Percentiles rank a stretch among this genome's conserved stretches.
These are phyloP conservation scores for Heliconius melpomene DNA, from an alignment of 1,140 invertebrate genomes.

Conservation along the genomic window DNA sequence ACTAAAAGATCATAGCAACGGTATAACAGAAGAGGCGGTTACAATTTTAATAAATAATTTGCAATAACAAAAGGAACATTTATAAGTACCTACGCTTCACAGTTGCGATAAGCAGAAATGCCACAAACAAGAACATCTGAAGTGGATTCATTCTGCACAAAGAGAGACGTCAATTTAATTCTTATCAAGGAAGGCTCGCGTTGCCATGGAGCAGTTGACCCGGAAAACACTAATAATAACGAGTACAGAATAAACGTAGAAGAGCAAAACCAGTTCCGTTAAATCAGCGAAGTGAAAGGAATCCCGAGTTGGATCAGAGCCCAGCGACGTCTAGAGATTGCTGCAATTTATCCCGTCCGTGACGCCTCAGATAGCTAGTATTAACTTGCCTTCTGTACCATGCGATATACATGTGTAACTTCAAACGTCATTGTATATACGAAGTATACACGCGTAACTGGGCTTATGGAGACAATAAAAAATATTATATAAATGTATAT, in stretches of 20 bases:
- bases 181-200: conserved; percentile 44
- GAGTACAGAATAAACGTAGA: conserved; percentile 47
- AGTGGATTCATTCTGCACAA: conserved; percentile 37
- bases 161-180: conserved; percentile 44
- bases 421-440: conserved; percentile 3
- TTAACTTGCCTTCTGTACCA: conserved; percentile 36
- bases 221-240: conserved; percentile 58
- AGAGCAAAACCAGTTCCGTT: conserved; percentile 58
- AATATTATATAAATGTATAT: background rate
- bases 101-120: conserved; percentile 29
- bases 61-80: conserved; percentile 9
- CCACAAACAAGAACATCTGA: conserved; percentile 28
- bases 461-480: background rate
- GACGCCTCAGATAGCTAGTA: conserved; percentile 48
- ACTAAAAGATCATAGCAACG: background rate
- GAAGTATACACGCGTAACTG: background rate
- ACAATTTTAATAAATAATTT: conserved; percentile 12
- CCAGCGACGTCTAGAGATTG: conserved; percentile 57
- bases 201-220: conserved; percentile 48
- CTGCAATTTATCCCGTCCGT: conserved; percentile 56
- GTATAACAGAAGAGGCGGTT: background rate
- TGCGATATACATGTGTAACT: background rate
- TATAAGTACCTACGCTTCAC: conserved; percentile 4
- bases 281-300: conserved; percentile 62
- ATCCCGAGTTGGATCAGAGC: conserved; percentile 62